Evolutionary conservation across 2,888 invertebrate species (phyloP).

Genomic region (Erynnis tages): DNA sequence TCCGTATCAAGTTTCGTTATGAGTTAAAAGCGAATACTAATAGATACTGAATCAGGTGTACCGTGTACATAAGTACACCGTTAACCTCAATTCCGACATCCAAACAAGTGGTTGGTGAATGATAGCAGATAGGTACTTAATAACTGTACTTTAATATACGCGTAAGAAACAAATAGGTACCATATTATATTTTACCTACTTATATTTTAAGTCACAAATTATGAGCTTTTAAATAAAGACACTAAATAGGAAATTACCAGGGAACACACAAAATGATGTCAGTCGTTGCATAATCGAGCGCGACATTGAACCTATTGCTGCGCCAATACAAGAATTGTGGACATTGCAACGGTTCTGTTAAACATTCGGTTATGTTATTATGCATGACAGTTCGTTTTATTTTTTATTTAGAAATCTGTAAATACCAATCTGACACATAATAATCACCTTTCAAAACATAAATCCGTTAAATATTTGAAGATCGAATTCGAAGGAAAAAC

Average conservation of each 20-base stretch:
- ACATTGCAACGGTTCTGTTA: not conserved
- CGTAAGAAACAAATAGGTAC: not conserved
- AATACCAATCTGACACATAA: slow-evolving; percentile 3
- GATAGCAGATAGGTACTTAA: no score
- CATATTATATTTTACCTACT: no score
- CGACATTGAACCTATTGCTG: slow-evolving; percentile 41
- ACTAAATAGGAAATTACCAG: no score
- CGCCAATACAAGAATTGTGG: slow-evolving; percentile 12
- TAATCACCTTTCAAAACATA: slow-evolving; percentile 53
- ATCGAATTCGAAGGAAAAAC: slow-evolving; percentile 77
- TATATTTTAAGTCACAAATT: no score
- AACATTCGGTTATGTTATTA: not conserved
- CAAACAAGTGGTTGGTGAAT: no score
- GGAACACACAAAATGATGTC: slow-evolving; percentile 10
- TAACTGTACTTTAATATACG: not conserved
- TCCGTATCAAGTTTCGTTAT: not conserved
- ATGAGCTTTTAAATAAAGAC: no score
- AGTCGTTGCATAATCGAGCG: slow-evolving; percentile 43
- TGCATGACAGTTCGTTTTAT: not conserved
- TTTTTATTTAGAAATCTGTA: not conserved
- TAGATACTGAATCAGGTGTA: not conserved
- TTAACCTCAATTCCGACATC: slow-evolving; percentile 13
- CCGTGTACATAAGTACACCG: slow-evolving; percentile 8
- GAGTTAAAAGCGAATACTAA: not conserved
- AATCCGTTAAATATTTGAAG: slow-evolving; percentile 78